A percentile compares a stretch with the other conserved stretches of the same genome.
These are phyloP conservation scores for Catocala nupta DNA, from an alignment of 2,888 invertebrate genomes.

Conservation along the genomic window DNA sequence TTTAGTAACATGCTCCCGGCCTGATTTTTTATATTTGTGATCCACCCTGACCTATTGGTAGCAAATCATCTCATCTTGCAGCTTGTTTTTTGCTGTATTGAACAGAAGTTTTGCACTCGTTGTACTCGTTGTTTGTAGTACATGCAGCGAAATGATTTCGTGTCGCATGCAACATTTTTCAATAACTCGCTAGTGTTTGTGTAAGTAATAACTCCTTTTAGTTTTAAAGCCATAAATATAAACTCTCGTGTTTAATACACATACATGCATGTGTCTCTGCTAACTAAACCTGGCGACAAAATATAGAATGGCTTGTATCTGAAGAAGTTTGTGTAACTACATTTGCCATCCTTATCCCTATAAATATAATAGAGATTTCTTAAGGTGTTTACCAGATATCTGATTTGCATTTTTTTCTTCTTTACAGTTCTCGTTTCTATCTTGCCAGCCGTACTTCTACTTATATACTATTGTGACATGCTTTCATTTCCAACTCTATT, in stretches of 20 bases:
- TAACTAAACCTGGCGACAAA: no score
- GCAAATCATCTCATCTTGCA: slow-evolving; percentile 24
- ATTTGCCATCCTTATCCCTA: no score
- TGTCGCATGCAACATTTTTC: slow-evolving; percentile 18
- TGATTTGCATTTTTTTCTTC: no score
- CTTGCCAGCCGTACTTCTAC: no score
- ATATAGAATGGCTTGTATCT: no score
- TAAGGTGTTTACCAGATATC: no score
- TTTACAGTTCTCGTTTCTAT: not conserved
- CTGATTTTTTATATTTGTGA: slow-evolving; percentile 29
- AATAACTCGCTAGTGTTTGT: slow-evolving; percentile 9
- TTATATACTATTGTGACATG: slow-evolving; percentile 1
- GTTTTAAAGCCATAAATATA: slow-evolving; percentile 12
- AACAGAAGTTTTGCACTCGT: no score
- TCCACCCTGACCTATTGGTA: slow-evolving; percentile 29
- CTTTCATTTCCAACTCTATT: slow-evolving; percentile 4
- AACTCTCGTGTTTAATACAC: slow-evolving; percentile 8
- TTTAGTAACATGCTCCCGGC: slow-evolving; percentile 24
- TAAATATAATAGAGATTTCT: no score
- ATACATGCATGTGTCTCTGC: not conserved
- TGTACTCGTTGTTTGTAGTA: not conserved
- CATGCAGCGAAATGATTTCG: slow-evolving; percentile 14
- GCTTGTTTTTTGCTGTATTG: not conserved
- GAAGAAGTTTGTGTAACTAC: no score
- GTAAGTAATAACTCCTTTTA: not conserved